Base-by-base conservation (phyloP, 2,797 vertebrate species). In the Halcyon badia region DNA sequence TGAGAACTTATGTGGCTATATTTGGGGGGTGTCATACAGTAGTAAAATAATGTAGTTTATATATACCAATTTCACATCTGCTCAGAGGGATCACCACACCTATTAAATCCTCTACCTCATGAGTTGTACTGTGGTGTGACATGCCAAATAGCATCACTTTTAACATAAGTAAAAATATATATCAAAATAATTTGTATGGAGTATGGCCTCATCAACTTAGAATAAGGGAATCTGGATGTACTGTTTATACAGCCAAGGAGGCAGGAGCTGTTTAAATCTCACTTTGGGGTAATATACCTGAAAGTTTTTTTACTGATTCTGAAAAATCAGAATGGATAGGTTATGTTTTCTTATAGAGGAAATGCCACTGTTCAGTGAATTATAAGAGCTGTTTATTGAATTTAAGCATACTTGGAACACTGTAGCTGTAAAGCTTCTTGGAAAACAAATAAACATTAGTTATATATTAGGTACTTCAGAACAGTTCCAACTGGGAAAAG, bases 301-400 rank as follows among this genome's bases (percentile, higher is more conserved):
- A 64, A 90, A 83, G 84, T 56, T 78, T 95, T 95, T 95, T 94
- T 89, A 94, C 85, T 76, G 82, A 61, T 89, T 83, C 85, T 89
- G 93, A 96, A 96, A 97, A 95, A 96, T 91, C 52, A 81, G 80
- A 97, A 92, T 46, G 66, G 91, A 94, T 94, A 72, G 88, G 80
- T 91, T 97, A 83, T 78, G 79, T 44, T 97, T 93, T 90, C 58
- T 92, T 89, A 76, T n/a, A 61, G 54, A 94, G 41, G 58, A 96
- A 93, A 75, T 48, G 64, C 39, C 76, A 95, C 88, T 88, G 80
- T 97, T 84, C 89, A 61, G 87, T 97, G 80, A 96, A 42, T 94
- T 96, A 93, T 93, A 96, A 97, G 94, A 66, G 68, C 82, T 91
- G 58, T 90, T 97, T 96, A 94, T 91, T 97, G 94, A 94, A 96